Evolutionary conservation across 2,888 invertebrate species (phyloP), one percentile per base, ranked within the genome.

Genomic region (Taenaris catops): DNA sequence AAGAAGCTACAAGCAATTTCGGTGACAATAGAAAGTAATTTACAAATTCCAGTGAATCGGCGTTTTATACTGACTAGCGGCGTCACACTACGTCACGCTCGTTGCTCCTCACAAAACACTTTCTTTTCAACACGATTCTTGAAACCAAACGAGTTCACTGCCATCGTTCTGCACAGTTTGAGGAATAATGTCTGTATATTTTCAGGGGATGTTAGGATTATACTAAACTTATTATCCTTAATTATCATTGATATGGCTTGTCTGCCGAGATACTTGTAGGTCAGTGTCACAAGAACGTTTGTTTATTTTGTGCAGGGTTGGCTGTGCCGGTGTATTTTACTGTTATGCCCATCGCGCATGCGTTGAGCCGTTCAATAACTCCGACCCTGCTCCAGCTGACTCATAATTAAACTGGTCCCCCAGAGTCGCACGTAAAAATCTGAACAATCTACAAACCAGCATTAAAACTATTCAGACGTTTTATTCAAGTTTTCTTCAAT

Each of bases 361-460:
- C 75, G 78, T 53, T 63, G 40, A 51, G 34, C 58, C 78, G 84
- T 60, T 86, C 84, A 69, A 86, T 86, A 86, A 50, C 39, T 47
- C 40, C 42, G 46, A 35, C 49, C 49, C 51, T 43, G 28, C 39
- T 46, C 40, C 59, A 61, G 60, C 58, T 63, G 64, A 58, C 55
- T 51, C 48, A 49, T 46, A 32, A 24, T 34, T 29, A 8, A 18
- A 19, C 18, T 33, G 17, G 12, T 33, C 12, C 8, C 20, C 23
- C 9, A 29, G 23, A 23, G 3, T 8, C 8, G 21, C 21, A 9
- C 3, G 9, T 16, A 20, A 31, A 29, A 31, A 14, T 2, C 14
- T 14, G 2, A 4, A 3, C 14, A n/a, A n/a, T n/a, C n/a, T n/a
- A n/a, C n/a, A n/a, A n/a, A n/a, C n/a, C n/a, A n/a, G n/a, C n/a